These are phyloP conservation scores for Anoplophora glabripennis DNA, from an alignment of 1,140 invertebrate species.

Conservation along the genomic window DNA sequence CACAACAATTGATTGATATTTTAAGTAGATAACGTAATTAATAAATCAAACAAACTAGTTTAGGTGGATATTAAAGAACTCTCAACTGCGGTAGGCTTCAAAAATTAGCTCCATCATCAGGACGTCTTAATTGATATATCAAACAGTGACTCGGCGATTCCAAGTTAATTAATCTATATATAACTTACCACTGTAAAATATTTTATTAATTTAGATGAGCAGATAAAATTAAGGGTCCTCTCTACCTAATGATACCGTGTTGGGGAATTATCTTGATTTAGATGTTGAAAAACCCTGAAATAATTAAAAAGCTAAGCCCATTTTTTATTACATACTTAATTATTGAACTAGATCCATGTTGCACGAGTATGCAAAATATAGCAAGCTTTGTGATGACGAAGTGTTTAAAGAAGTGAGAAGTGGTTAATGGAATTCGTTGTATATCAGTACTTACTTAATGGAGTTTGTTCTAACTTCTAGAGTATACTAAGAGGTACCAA, in stretches of 20 bases:
- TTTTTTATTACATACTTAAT: slow-evolving; percentile 40
- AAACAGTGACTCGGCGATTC: slow-evolving; percentile 17
- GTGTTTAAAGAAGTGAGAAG: no score
- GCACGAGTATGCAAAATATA: no score
- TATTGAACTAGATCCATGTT: background rate
- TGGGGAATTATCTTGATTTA: background rate
- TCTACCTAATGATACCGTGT: slow-evolving; percentile 2
- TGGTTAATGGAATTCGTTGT: no score
- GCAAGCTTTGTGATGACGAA: no score
- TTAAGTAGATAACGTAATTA: slow-evolving; percentile 19
- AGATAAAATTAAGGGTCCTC: slow-evolving; percentile 15
- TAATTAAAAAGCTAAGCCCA: slow-evolving; percentile 26
- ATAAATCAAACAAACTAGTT: slow-evolving; percentile 13
- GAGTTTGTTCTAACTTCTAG: no score
- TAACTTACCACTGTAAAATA: background rate
- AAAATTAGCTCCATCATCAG: slow-evolving; percentile 19
- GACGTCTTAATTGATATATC: slow-evolving; percentile 22
- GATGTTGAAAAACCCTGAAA: background rate
- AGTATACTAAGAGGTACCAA: no score
- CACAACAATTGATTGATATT: slow-evolving; percentile 9
- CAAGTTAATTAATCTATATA: slow-evolving; percentile 20
- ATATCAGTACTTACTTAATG: no score
- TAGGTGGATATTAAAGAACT: slow-evolving; percentile 7
- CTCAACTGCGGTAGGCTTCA: slow-evolving; percentile 17
- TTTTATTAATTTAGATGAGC: slow-evolving; percentile 15